These are phyloP conservation scores for Protonibea diacanthus DNA, from an alignment of 2,797 vertebrate genomes.

Conservation along the genomic window DNA sequence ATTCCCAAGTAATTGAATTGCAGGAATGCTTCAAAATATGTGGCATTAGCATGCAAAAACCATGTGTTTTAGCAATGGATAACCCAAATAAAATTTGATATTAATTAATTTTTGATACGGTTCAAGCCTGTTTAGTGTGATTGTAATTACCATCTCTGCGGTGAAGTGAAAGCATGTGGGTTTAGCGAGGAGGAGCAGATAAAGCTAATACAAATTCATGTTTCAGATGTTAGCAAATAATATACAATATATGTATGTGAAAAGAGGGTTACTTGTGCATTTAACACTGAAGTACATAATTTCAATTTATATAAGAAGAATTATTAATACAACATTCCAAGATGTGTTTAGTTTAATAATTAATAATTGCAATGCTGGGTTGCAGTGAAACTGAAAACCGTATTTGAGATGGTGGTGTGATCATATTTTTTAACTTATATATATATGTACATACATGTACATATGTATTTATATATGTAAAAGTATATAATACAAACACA, in stretches of 20 bases:
- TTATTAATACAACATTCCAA: constrained; percentile 18
- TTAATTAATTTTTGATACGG: constrained; percentile 86
- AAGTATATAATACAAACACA: too few species aligned
- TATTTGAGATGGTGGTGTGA: not conserved
- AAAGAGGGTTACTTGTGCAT: constrained; percentile 37
- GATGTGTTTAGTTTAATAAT: constrained; percentile 15
- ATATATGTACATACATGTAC: too few species aligned
- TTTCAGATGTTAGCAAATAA: constrained; percentile 66
- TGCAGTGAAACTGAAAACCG: constrained; percentile 17
- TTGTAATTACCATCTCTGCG: constrained; percentile 78
- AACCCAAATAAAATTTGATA: constrained; percentile 86
- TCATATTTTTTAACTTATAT: not conserved
- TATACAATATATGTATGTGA: constrained; percentile 52
- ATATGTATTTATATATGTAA: too few species aligned
- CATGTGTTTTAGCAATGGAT: constrained; percentile 84
- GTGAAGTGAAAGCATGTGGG: constrained; percentile 69
- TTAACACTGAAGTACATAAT: constrained; percentile 29
- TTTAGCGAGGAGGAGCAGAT: constrained; percentile 69
- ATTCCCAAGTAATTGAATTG: constrained; percentile 87
- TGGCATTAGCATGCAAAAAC: constrained; percentile 83
- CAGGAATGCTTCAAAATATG: constrained; percentile 84
- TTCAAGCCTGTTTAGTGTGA: constrained; percentile 80
- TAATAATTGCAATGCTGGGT: not conserved
- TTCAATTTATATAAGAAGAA: constrained; percentile 45
- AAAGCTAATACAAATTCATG: constrained; percentile 75